Conservation (phyloP, 2,888 invertebrate genomes). For the Nomada lathburiana region DNA sequence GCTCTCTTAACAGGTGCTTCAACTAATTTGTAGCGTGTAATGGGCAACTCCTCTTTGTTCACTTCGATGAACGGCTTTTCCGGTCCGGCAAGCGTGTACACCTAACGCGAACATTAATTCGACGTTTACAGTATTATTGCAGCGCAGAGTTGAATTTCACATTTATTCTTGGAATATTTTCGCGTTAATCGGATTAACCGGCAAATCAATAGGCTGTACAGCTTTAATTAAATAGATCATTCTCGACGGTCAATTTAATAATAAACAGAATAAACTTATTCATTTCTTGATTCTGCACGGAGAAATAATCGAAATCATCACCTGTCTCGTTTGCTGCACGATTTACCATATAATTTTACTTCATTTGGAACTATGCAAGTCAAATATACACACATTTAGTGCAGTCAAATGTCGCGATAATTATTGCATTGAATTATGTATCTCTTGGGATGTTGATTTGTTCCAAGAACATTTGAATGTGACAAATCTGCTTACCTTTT, state of each 20-base stretch:
- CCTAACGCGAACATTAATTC: conserved; percentile 45
- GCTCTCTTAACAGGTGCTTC: conserved; percentile 70
- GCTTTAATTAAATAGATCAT: conserved; percentile 23
- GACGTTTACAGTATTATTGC: conserved; percentile 28
- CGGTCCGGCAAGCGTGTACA: conserved; percentile 59
- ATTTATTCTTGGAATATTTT: conserved; percentile 35
- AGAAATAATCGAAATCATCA: too few relatives aligned
- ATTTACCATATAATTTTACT: too few relatives aligned
- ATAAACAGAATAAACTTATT: too few relatives aligned
- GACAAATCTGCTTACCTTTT: conserved; percentile 49
- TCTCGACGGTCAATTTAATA: neutral
- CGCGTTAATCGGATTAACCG: conserved; percentile 28
- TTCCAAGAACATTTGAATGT: neutral
- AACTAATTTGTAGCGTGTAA: conserved; percentile 71
- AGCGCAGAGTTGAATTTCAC: conserved; percentile 8
- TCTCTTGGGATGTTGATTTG: too few relatives aligned
- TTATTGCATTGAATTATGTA: too few relatives aligned
- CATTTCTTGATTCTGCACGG: too few relatives aligned
- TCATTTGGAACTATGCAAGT: too few relatives aligned
- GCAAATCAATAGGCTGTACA: neutral
- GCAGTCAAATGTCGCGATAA: too few relatives aligned
- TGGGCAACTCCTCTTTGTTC: conserved; percentile 68
- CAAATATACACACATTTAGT: too few relatives aligned
- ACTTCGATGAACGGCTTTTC: conserved; percentile 70
- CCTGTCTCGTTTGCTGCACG: too few relatives aligned